Percentiles rank a stretch among this genome's conserved stretches.
Evolutionary conservation across 2,113 vertebrate species (phyloP).

Genomic region (Hyla sarda): DNA sequence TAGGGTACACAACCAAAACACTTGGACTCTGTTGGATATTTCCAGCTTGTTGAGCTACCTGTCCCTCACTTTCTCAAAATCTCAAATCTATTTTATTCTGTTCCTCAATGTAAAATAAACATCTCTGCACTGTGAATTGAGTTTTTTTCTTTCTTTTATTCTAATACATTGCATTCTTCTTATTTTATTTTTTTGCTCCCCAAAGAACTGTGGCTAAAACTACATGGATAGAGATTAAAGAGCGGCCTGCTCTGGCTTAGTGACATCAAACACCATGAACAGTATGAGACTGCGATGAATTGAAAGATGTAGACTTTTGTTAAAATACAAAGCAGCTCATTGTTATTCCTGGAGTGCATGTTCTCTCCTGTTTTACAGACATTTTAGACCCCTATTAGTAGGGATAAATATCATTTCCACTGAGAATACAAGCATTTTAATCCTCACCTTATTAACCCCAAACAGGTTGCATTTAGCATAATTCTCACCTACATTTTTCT

Average conservation of each 20-base stretch:
- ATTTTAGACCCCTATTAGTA: conserved; percentile 70
- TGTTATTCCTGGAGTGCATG: conserved; percentile 68
- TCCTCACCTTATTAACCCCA: conserved; percentile 54
- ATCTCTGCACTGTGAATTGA: conserved; percentile 19
- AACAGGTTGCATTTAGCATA: neutral
- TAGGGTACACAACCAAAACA: too few species aligned
- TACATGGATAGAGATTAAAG: conserved; percentile 73
- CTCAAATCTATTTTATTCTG: too few species aligned
- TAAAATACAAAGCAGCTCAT: conserved; percentile 67
- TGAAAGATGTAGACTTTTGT: conserved; percentile 63
- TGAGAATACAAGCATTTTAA: conserved; percentile 65
- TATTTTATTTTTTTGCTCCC: conserved; percentile 61
- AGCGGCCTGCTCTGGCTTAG: conserved; percentile 64
- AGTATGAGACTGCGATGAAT: conserved; percentile 66
- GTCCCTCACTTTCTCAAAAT: too few species aligned
- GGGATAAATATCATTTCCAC: conserved; percentile 66
- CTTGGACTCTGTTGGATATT: too few species aligned
- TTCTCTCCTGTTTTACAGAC: conserved; percentile 61
- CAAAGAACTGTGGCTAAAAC: conserved; percentile 64
- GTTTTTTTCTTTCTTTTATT: conserved; percentile 17
- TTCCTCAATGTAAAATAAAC: too few species aligned
- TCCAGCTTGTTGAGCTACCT: too few species aligned
- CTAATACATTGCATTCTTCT: conserved; percentile 60
- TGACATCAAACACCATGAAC: conserved; percentile 70
- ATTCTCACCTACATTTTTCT: conserved; percentile 1